Conservation (phyloP, 2,888 invertebrate genomes). For the Sarcophaga subvicina region DNA sequence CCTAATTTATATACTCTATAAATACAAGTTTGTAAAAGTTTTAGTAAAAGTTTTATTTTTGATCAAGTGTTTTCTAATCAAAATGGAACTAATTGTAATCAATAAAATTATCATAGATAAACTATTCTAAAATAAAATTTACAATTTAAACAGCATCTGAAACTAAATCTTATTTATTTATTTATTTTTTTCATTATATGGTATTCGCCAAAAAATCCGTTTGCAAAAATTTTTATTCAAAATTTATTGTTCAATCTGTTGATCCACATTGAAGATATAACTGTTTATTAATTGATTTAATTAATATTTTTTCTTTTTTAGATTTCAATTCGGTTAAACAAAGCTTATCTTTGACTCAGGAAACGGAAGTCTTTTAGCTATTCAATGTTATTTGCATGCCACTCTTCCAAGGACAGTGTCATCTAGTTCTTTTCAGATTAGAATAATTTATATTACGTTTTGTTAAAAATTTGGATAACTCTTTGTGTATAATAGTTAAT, state of each 20-base stretch:
- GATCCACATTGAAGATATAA: conserved; percentile 10
- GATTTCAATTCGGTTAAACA: neutral
- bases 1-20: no score
- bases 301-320: neutral
- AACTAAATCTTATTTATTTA: no score
- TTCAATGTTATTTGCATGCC: conserved; percentile 22
- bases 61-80: no score
- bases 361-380: conserved; percentile 33
- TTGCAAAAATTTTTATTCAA: neutral
- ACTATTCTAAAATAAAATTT: no score
- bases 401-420: conserved; percentile 9
- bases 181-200: no score
- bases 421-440: conserved; percentile 1
- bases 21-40: neutral
- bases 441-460: neutral
- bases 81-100: no score
- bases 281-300: conserved; percentile 5
- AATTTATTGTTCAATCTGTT: neutral
- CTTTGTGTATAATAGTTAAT: no score
- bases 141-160: no score
- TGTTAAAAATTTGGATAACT: no score
- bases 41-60: no score
- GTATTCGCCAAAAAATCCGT: neutral
- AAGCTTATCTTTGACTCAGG: neutral
- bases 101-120: no score